Conservation (phyloP, 2,888 invertebrate species). For the Lycophotia porphyrea region DNA sequence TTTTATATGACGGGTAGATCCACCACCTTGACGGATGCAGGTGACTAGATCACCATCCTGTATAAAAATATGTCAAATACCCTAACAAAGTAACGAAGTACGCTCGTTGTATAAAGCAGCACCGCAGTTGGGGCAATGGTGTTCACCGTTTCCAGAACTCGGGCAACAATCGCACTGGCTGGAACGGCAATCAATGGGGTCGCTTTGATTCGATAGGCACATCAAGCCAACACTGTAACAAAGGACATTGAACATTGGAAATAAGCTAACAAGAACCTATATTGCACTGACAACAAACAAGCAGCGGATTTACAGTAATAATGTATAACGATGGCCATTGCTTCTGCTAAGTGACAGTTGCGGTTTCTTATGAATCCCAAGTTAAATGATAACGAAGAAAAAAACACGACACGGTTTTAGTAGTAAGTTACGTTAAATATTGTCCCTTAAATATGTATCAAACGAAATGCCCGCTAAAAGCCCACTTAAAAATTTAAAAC, state of each 20-base stretch:
- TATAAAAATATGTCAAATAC: not conserved
- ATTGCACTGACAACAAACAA: not conserved
- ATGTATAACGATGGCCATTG: no score
- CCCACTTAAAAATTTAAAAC: not conserved
- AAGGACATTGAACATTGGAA: not conserved
- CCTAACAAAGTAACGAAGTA: not conserved
- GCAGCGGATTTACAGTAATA: not conserved
- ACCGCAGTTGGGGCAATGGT: not conserved
- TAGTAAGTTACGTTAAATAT: no score
- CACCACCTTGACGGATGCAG: not conserved
- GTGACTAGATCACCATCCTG: not conserved
- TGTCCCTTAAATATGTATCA: no score
- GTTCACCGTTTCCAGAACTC: not conserved
- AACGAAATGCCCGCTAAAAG: not conserved
- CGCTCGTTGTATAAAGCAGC: not conserved
- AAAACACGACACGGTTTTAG: no score
- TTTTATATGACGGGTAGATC: not conserved
- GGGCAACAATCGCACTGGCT: accelerated
- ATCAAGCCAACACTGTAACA: no score
- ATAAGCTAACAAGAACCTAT: not conserved
- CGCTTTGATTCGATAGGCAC: no score
- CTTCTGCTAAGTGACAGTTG: no score
- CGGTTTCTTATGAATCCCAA: no score
- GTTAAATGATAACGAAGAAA: no score
- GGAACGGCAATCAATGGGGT: accelerated